Base-by-base conservation (phyloP, 2,797 vertebrate genomes). In the Karalla daura region DNA sequence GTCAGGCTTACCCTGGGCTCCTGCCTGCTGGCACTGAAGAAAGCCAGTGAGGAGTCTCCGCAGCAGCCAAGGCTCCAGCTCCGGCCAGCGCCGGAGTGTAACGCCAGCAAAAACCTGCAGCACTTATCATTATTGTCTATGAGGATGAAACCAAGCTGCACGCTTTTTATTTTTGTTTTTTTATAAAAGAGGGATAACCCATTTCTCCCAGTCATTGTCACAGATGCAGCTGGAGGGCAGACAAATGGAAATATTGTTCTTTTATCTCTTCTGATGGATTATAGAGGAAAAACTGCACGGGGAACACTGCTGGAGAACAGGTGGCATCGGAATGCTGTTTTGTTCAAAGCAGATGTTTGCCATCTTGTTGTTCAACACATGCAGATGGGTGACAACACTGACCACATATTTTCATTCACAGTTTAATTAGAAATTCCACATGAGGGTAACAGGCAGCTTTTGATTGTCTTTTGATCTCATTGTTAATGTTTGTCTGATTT, bases 251-350 rank as follows among this genome's bases (percentile, higher is more conserved):
- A 87, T 84, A 41, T 64, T 62, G 25, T 62, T 84, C 67, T 85
- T 85, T 81, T 76, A 82, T 84, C 74, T 85, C 62, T 68, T 78
- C 66, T 79, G 61, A 75, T 25, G 63, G 75, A 81, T 78, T 69
- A 67, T 70, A 78, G 64, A 56, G n/a, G 44, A 21, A 72, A 78
- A 76, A 80, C 41, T 72, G 23, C 70, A 67, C 55, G 54, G n/a
- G 63, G 63, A 74, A 74, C 70, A 76, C 74, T 81, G 72, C 74
- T 84, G 81, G 75, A 76, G 66, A 82, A 83, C 86, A 89, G 81
- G 78, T 86, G 78, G 60, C 54, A 60, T 74, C 1, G 80, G 82
- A 85, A 86, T 89, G 76, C 56, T 74, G 62, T 72, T 76, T 74
- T 70, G 40, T 70, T 60, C n/a, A 36, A 40, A 78, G 65, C 65